Base-by-base conservation (phyloP, 30 jellyfish, hydroid and myxozoan species). In the Chironex yamaguchii region DNA sequence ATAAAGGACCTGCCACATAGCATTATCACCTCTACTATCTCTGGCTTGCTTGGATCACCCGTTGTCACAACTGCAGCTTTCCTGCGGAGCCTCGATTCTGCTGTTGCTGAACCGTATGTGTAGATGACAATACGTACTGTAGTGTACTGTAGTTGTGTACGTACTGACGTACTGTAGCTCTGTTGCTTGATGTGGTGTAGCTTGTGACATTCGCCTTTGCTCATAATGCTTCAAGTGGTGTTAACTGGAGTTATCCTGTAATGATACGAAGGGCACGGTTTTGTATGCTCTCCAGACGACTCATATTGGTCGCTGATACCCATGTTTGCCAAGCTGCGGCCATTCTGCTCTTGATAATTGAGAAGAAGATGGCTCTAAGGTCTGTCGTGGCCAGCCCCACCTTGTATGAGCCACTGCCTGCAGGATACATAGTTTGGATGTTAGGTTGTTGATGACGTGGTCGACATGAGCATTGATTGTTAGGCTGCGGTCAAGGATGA, bases 81-180 rank as follows among this genome's bases (percentile, higher is more conserved):
- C 36, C 75, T 67, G 2, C 83, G 68, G 31, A 30, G 25, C n/a
- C 67, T 21, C n/a, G 34, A 34, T 69, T 67, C 78, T 36, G 29
- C 11, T 29, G 83, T 30, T 69, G 83, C 83, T 65, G 67, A 65
- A 30, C 79, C 79, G 54, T 65, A 51, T 11, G 79, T 23, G 79
- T 65, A 65, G 66, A 65, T 65, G 9, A 24, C 20, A 54, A 65
- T 3, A 54, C n/a, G n/a, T n/a, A n/a, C n/a, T n/a, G n/a, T n/a
- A n/a, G n/a, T n/a, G n/a, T n/a, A n/a, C n/a, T n/a, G n/a, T n/a
- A n/a, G 71, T 28, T 53, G 71, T 53, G 21, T 4, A 53, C 71
- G 71, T 6, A n/a, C 6, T 53, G 71, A 2, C 71, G 4, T 53
- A 32, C 71, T n/a, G 71, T 65, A 2, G 79, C 2, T 24, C 79